Base-by-base conservation (phyloP, 2,113 vertebrate genomes). In the Phocoena phocoena region DNA sequence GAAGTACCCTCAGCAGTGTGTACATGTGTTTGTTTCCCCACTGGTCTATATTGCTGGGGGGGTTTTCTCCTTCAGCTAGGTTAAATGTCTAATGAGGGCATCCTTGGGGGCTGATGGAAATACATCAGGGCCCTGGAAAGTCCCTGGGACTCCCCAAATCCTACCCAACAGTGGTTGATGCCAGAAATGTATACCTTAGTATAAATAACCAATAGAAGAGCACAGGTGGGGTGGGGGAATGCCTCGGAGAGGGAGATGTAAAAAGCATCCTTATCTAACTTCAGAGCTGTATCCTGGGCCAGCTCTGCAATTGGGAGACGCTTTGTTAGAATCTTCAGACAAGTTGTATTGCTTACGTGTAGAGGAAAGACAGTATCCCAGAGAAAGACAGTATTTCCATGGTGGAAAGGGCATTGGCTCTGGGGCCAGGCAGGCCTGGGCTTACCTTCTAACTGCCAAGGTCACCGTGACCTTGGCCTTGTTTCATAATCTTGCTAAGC, bases 71-170 rank as follows among this genome's bases (percentile, higher is more conserved):
- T 89, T n/a, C 60, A 71, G 53, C 38, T 65, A 84, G 3, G 58
- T 47, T 96, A 21, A 17, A 70, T 77, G 25, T 95, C 94, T 79
- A n/a, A 5, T 23, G 60, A 86, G 55, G 36, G 2, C 33, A 94
- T 70, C 91, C 79, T 50, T 67, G 36, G 53, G 28, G 83, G 68
- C 17, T 93, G 82, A 58, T 82, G 83, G 67, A 94, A 97, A 44
- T 93, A 89, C 86, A 81, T 95, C 47, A 83, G 95, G 55, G 47
- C 83, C 83, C 86, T 47, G 79, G 82, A 95, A 97, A 97, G 88
- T 94, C 92, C 95, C 97, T 92, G 88, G 87, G 87, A 95, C 91
- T 94, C 81, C 89, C 93, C 95, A 96, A 76, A 70, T 89, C 50
- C 44, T 96, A 23, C 68, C 44, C 38, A 28, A 26, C 14, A 63